Evolutionary conservation across 2,113 vertebrate genomes (phyloP).

Genomic region (Hydrolagus affinis): DNA sequence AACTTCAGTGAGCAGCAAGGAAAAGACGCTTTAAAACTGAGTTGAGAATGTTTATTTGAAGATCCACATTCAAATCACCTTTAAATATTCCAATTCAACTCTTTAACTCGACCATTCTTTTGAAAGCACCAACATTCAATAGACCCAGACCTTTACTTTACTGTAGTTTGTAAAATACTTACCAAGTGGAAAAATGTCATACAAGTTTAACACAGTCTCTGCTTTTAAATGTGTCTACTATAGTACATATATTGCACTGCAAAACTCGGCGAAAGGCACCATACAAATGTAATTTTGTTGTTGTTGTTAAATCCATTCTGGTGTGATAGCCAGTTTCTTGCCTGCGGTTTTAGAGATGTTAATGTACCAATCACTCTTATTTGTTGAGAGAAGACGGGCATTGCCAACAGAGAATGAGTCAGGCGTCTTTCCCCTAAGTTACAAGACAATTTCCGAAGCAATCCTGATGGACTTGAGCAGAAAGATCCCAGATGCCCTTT

Average conservation of each 20-base stretch:
- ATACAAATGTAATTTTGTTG: no score
- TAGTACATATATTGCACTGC: no score
- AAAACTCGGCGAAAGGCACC: no score
- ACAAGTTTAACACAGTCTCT: no score
- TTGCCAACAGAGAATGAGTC: background rate
- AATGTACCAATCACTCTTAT: background rate
- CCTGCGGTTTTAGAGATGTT: background rate
- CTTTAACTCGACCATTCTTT: background rate
- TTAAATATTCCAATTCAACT: background rate
- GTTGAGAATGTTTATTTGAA: constrained; percentile 61
- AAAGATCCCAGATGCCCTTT: constrained; percentile 42
- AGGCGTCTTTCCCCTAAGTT: rapidly evolving
- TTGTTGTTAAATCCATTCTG: no score
- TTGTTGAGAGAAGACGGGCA: background rate
- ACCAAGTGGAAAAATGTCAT: no score
- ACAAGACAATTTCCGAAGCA: rapidly evolving
- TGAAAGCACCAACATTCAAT: background rate
- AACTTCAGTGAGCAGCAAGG: constrained; percentile 54
- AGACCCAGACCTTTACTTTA: no score
- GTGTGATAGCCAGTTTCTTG: background rate
- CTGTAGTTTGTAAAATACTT: no score
- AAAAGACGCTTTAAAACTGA: constrained; percentile 62
- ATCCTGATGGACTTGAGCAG: constrained; percentile 37
- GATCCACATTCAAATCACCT: constrained; percentile 37
- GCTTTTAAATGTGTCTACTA: no score